These are phyloP conservation scores for Pica pica DNA, from an alignment of 2,113 vertebrate species.

Conservation along the genomic window DNA sequence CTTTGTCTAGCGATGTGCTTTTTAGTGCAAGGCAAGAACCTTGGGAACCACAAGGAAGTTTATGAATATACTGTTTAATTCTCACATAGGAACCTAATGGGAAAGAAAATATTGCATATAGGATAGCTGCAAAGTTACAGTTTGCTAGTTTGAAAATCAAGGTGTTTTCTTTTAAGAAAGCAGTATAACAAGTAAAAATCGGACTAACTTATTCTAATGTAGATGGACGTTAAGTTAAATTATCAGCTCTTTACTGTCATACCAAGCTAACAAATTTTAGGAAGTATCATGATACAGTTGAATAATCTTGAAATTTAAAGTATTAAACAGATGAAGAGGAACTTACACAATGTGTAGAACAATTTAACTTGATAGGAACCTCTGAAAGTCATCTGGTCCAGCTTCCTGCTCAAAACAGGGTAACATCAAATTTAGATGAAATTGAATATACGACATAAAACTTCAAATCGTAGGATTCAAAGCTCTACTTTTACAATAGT, in stretches of 20 bases:
- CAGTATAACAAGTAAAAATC: background rate
- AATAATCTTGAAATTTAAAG: background rate
- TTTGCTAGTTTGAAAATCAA: background rate
- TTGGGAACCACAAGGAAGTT: background rate
- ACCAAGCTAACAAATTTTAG: background rate
- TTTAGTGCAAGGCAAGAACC: background rate
- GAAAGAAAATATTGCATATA: background rate
- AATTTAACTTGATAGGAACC: background rate
- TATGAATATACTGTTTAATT: background rate
- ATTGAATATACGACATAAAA: background rate
- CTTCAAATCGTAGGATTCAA: background rate
- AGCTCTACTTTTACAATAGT: background rate
- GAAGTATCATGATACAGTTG: background rate
- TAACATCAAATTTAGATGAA: background rate
- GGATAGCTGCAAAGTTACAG: background rate
- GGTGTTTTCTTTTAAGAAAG: background rate
- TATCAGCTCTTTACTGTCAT: background rate
- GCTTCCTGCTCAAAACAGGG: background rate
- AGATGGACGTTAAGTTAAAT: background rate
- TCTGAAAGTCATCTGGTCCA: background rate
- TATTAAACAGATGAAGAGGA: background rate
- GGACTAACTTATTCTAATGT: background rate
- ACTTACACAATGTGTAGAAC: accelerated
- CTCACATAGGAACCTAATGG: background rate
- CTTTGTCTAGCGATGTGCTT: background rate